These are phyloP conservation scores for Alcis repandata DNA, from an alignment of 2,888 invertebrate genomes.

Conservation along the genomic window DNA sequence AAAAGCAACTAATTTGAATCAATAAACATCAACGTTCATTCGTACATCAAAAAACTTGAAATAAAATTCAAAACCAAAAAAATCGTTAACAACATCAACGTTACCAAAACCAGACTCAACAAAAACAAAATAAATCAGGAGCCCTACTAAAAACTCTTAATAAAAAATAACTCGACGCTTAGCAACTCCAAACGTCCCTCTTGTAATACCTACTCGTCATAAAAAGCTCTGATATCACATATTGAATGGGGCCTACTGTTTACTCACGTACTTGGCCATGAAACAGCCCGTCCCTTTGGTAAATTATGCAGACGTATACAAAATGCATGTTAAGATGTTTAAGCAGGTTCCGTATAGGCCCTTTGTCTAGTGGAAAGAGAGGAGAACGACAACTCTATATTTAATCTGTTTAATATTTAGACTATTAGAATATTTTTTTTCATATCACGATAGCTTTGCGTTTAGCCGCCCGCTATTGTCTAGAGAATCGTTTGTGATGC, in stretches of 20 bases:
- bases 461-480: no score
- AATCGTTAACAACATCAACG: no score
- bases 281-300: constrained; percentile 34
- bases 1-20: no score
- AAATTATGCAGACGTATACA: constrained; percentile 45
- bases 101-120: no score
- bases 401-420: background rate
- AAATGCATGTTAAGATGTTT: constrained; percentile 47
- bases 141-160: background rate
- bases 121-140: no score
- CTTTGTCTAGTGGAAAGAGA: constrained; percentile 17
- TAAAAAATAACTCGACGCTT: constrained; percentile 15
- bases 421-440: no score
- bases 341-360: constrained; percentile 30
- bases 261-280: constrained; percentile 21
- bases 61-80: no score
- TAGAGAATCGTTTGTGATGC: no score
- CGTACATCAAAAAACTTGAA: no score
- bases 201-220: constrained; percentile 16
- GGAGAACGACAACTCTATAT: background rate
- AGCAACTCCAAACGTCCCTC: constrained; percentile 11
- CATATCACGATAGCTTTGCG: no score
- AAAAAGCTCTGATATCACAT: constrained; percentile 34
- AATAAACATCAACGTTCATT: no score
- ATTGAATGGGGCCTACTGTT: constrained; percentile 29